These are phyloP conservation scores for Fregetta grallaria DNA, from an alignment of 2,113 vertebrate species.

Conservation along the genomic window DNA sequence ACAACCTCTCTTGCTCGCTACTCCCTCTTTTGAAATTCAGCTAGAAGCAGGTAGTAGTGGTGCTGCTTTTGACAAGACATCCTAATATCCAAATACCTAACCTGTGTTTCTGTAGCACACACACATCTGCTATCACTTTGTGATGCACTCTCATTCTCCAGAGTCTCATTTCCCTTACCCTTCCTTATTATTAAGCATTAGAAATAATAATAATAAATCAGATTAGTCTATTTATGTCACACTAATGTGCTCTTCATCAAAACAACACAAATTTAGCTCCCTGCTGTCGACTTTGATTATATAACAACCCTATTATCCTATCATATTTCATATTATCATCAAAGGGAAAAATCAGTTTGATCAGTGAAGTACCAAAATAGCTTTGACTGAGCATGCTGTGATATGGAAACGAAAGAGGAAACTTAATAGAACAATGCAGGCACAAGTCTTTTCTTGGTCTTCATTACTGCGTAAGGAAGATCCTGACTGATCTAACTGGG, in stretches of 20 bases:
- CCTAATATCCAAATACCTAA: background rate
- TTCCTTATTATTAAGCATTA: constrained; percentile 63
- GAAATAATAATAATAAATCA: constrained; percentile 71
- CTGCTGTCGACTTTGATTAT: constrained; percentile 63
- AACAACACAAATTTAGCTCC: constrained; percentile 68
- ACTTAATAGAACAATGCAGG: constrained; percentile 8
- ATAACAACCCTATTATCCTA: constrained; percentile 58
- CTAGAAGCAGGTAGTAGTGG: background rate
- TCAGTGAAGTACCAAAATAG: constrained; percentile 64
- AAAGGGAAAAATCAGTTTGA: constrained; percentile 63
- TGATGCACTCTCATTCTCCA: constrained; percentile 27
- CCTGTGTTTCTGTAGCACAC: background rate
- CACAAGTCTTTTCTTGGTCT: background rate
- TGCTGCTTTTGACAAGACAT: background rate
- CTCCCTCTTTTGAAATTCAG: background rate
- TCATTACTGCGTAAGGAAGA: background rate
- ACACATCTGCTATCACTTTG: constrained; percentile 18
- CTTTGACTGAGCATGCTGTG: constrained; percentile 45
- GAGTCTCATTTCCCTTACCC: constrained; percentile 40
- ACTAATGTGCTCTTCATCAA: constrained; percentile 63
- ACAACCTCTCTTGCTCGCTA: background rate
- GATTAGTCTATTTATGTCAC: constrained; percentile 68
- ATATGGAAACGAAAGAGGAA: constrained; percentile 34
- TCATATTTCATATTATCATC: constrained; percentile 62
- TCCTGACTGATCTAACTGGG: background rate